Evolutionary conservation across 2,113 vertebrate genomes (phyloP).

Genomic region (Austrofundulus limnaeus): DNA sequence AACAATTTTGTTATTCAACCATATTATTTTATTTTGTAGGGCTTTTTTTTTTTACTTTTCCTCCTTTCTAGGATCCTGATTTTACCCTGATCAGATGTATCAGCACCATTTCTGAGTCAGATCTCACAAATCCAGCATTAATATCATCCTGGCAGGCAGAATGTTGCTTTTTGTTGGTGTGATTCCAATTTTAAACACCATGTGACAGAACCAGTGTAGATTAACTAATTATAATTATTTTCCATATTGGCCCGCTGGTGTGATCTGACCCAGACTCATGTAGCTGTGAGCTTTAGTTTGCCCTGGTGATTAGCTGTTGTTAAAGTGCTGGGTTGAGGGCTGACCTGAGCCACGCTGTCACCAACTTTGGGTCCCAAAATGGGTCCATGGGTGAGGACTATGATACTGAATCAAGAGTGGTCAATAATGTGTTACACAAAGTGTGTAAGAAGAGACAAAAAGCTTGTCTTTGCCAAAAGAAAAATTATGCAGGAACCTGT

Average conservation of each 20-base stretch:
- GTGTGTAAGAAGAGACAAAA: conserved; percentile 36
- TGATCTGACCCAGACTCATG: conserved; percentile 58
- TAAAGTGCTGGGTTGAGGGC: conserved; percentile 54
- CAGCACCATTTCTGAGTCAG: neutral
- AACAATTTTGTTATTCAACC: neutral
- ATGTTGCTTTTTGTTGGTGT: neutral
- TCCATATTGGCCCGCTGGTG: neutral
- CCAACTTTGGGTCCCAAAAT: conserved; percentile 56
- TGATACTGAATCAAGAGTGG: conserved; percentile 35
- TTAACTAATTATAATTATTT: neutral
- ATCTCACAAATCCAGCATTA: neutral
- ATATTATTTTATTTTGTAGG: neutral
- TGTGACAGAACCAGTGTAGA: too few relatives aligned
- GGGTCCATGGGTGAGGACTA: conserved; percentile 45
- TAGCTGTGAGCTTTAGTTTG: too few relatives aligned
- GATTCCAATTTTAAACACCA: neutral
- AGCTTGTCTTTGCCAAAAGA: conserved; percentile 19
- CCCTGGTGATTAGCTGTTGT: conserved; percentile 50
- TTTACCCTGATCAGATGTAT: neutral
- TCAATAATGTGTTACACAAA: conserved; percentile 43
- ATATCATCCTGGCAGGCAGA: neutral
- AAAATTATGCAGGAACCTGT: conserved; percentile 39
- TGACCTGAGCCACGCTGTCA: conserved; percentile 47
- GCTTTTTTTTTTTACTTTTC: neutral
- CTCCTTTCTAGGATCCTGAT: neutral